phyloP scores from a whole-genome alignment of 1,140 invertebrate species.

The Saccostrea echinata region DNA sequence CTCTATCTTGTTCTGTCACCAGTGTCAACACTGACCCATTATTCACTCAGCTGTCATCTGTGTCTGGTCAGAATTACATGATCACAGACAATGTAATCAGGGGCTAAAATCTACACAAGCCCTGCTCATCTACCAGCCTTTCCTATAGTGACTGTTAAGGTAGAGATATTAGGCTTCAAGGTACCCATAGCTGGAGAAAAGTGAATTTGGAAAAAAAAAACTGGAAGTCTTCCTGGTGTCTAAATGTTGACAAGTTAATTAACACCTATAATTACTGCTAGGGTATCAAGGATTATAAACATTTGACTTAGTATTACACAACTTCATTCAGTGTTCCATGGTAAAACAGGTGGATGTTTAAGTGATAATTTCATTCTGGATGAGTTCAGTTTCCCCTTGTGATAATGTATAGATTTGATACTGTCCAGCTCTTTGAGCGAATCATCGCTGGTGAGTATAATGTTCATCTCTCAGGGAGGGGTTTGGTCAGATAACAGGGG shows the following conservation, averaged over 20 bases:
- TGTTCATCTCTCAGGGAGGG: not conserved
- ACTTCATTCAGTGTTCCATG: not conserved
- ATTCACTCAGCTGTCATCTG: slow-evolving; percentile 3
- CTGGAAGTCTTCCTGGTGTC: slow-evolving; percentile 14
- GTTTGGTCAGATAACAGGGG: not conserved
- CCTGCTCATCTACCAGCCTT: not conserved
- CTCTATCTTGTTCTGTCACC: slow-evolving; percentile 12
- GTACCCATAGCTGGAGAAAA: not conserved
- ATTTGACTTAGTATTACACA: not conserved
- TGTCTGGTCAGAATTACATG: slow-evolving; percentile 31
- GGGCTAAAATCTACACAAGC: not conserved
- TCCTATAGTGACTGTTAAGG: not conserved
- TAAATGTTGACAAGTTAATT: slow-evolving; percentile 8
- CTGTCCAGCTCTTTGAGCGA: not conserved
- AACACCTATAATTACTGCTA: slow-evolving; percentile 7
- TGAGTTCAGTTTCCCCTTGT: not conserved
- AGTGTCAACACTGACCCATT: slow-evolving; percentile 39
- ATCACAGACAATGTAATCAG: slow-evolving; percentile 27
- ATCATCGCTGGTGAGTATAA: slow-evolving; percentile 9
- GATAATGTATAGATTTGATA: slow-evolving; percentile 23
- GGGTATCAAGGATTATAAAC: slow-evolving; percentile 1
- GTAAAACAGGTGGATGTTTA: not conserved
- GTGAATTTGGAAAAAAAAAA: not conserved
- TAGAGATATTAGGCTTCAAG: not conserved
- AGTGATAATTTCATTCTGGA: not conserved